phyloP scores from a whole-genome alignment of 2,113 vertebrate genomes.

The Esox niger region DNA sequence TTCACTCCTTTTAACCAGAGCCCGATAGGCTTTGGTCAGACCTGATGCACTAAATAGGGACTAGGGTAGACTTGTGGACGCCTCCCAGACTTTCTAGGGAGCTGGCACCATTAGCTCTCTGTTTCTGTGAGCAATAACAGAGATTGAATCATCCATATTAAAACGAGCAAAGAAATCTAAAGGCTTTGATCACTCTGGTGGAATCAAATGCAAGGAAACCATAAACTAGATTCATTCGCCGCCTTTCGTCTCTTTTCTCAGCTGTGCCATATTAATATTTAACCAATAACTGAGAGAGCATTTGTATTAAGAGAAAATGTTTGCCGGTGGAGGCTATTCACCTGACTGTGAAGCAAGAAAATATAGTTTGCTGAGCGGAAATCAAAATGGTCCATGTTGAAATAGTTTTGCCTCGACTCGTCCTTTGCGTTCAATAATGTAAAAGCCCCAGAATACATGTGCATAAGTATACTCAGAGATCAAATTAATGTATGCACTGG shows the following conservation, averaged over 20 bases:
- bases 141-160: constrained; percentile 20
- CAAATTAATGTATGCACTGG: too few species aligned
- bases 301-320: constrained; percentile 21
- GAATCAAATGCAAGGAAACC: constrained; percentile 14
- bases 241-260: constrained; percentile 2
- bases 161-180: constrained; percentile 16
- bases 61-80: too few species aligned
- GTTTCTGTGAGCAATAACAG: neutral
- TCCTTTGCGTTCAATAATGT: neutral
- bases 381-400: constrained; percentile 1
- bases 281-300: constrained; percentile 25
- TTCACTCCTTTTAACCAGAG: too few species aligned
- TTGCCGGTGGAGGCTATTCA: neutral
- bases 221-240: constrained; percentile 32
- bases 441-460: too few species aligned
- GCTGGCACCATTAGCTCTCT: neutral
- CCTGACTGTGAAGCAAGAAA: constrained; percentile 8
- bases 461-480: too few species aligned
- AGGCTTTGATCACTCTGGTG: constrained; percentile 37
- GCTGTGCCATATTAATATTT: constrained; percentile 42
- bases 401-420: neutral
- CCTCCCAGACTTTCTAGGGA: too few species aligned
- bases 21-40: too few species aligned
- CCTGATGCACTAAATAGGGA: too few species aligned
- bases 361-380: neutral